A percentile compares a stretch with the other conserved stretches of the same genome.
Conservation (phyloP, 2,113 vertebrate genomes). For the Penelope pileata region DNA sequence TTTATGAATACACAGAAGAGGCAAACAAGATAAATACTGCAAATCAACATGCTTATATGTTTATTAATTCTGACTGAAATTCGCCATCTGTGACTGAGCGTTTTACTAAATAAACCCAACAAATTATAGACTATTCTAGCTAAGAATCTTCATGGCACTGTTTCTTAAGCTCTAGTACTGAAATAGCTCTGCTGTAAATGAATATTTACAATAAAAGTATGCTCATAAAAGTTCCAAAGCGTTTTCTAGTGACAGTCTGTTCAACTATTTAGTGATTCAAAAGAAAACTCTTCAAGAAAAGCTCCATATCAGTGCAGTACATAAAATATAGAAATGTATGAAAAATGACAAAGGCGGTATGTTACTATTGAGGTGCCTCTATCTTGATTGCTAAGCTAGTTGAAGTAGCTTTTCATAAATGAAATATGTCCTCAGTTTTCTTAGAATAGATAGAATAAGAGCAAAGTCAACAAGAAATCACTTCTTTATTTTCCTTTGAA, state of each 20-base stretch:
- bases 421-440: constrained; percentile 47
- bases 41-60: constrained; percentile 41
- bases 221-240: constrained; percentile 50
- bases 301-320: background rate
- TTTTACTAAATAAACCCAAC: constrained; percentile 23
- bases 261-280: constrained; percentile 52
- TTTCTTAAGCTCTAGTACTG: constrained; percentile 20
- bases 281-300: constrained; percentile 42
- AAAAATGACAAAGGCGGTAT: constrained; percentile 55
- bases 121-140: constrained; percentile 27
- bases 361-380: constrained; percentile 36
- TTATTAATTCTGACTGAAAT: constrained; percentile 51
- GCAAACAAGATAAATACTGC: constrained; percentile 3
- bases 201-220: constrained; percentile 40
- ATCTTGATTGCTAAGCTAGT: constrained; percentile 49
- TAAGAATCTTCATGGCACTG: background rate
- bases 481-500: constrained; percentile 44
- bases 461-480: constrained; percentile 37
- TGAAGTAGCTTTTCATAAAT: constrained; percentile 63
- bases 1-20: constrained; percentile 28
- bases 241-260: constrained; percentile 39
- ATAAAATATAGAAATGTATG: constrained; percentile 50
- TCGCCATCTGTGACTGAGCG: constrained; percentile 24
- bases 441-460: constrained; percentile 23
- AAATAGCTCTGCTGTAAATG: constrained; percentile 50